Base-by-base conservation (phyloP, 2,797 vertebrate species). In the Smutsia temminckii region DNA sequence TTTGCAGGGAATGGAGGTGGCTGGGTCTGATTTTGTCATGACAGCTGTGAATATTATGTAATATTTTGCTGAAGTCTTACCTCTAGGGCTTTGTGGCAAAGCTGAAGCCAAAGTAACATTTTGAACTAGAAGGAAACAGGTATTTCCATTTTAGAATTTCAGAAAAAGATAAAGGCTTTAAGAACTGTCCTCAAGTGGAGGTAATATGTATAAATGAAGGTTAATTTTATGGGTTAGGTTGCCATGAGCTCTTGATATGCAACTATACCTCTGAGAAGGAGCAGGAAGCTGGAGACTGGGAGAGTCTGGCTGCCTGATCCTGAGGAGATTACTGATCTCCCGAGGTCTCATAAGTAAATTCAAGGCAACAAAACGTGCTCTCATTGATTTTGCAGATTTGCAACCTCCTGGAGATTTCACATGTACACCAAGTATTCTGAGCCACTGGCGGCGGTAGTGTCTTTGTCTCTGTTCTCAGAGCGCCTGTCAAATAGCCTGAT, bases 141-240 rank as follows among this genome's bases (percentile, higher is more conserved):
- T 93, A 57, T 86, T 95, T 23, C 63, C 61, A n/a, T 66, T 92
- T 93, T 74, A 78, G 12, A 57, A 13, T 55, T 96, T 84, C 75
- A 40, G 32, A 49, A 93, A 63, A 84, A 88, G 80, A 46, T 66
- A 59, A 55, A 61, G 66, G 20, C 46, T 85, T 25, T 46, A 51
- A 75, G 81, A 57, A n/a, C 34, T 46, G 16, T 42, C 21, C 0
- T 6, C 77, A 63, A 71, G 59, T 69, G n/a, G 64, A 83, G 57
- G 51, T 34, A 32, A 21, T 20, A 37, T 53, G 37, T 8, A 9
- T 25, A 51, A 71, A 78, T 23, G 53, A 66, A 61, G 59, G 21
- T 69, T 84, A 29, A 66, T 51, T 90, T 25, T 25, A n/a, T 69
- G 86, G 14, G 51, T 46, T 42, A 53, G 46, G 37, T 40, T 32